Base-by-base conservation (phyloP, 2,797 vertebrate species). In the Premnoplex brunnescens region DNA sequence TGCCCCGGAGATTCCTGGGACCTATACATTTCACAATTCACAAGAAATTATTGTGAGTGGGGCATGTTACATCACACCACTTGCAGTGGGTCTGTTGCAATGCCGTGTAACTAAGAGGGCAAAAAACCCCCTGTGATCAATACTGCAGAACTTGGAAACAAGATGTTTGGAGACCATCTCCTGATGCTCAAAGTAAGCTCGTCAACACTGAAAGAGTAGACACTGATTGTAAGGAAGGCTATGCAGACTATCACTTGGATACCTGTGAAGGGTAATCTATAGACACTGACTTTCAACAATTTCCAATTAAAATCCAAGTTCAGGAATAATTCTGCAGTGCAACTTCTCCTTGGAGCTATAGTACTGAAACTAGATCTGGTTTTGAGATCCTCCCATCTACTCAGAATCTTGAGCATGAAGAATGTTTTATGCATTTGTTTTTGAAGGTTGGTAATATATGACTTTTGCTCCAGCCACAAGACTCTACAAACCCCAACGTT, bases 191-290 rank as follows among this genome's bases (percentile, higher is more conserved):
- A 4, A 64, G 12, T 22, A 64, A 72, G 3, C 17, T 55, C 19
- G 27, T 12, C 8, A 63, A 75, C 51, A 39, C 8, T 43, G 23
- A 56, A 64, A 72, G 32, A 4, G 14, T 0, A 44, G 54, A 23
- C 1, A 20, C 1, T 3, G 5, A 68, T 56, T 78, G 19, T 13
- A 56, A 52, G 13, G 21, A 63, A 81, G 9, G 13, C 43, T 83
- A 5, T 62, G 24, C 20, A 73, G 21, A 19, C 14, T 56, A 5
- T 44, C 43, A 44, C 10, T 51, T 1, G 5, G 22, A 46, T 73
- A 30, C 13, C 24, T 81, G 67, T 32, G 36, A 51, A 91, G 22
- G 3, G 4, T 43, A 27, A 43, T 56, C 18, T 0, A 0, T 32
- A 62, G 39, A 60, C 20, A 27, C 9, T 11, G 55, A 54, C 3